These are phyloP conservation scores for Sinocyclocheilus anophthalmus DNA, from an alignment of 2,113 vertebrate species.

Conservation along the genomic window DNA sequence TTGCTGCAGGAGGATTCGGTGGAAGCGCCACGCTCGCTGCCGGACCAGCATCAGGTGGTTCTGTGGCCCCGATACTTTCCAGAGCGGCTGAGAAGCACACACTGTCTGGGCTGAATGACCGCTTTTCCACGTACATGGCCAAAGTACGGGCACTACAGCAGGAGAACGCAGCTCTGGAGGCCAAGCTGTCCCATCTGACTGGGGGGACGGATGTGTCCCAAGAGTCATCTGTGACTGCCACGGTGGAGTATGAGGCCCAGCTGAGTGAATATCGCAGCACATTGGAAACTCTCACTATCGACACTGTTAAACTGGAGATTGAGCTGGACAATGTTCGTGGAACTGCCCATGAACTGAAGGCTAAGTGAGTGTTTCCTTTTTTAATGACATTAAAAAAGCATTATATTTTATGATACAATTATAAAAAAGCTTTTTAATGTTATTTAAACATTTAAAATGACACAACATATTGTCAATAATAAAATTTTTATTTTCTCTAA, in stretches of 20 bases:
- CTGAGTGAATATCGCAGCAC: conserved; percentile 63
- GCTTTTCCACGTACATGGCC: conserved; percentile 66
- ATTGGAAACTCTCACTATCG: conserved; percentile 65
- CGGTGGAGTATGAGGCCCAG: conserved; percentile 65
- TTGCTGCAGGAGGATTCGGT: conserved; percentile 61
- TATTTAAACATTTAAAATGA: background rate
- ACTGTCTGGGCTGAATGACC: conserved; percentile 65
- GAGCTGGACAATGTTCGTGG: conserved; percentile 69
- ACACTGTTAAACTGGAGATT: conserved; percentile 68
- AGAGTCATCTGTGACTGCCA: conserved; percentile 55
- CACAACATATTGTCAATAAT: background rate
- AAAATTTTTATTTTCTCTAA: conserved; percentile 38
- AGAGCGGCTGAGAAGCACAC: conserved; percentile 66
- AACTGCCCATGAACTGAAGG: conserved; percentile 68
- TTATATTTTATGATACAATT: too few relatives aligned
- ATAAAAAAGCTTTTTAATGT: background rate
- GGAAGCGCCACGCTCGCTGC: conserved; percentile 55
- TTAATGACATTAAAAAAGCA: background rate
- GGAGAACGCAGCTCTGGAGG: conserved; percentile 67
- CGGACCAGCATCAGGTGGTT: background rate
- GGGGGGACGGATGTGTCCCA: conserved; percentile 62
- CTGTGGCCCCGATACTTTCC: conserved; percentile 56
- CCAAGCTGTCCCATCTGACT: conserved; percentile 67
- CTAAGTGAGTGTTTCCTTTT: conserved; percentile 62
- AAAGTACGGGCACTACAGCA: conserved; percentile 66